Evolutionary conservation across 1,140 invertebrate genomes (phyloP).

Genomic region (Lepidurus arcticus): DNA sequence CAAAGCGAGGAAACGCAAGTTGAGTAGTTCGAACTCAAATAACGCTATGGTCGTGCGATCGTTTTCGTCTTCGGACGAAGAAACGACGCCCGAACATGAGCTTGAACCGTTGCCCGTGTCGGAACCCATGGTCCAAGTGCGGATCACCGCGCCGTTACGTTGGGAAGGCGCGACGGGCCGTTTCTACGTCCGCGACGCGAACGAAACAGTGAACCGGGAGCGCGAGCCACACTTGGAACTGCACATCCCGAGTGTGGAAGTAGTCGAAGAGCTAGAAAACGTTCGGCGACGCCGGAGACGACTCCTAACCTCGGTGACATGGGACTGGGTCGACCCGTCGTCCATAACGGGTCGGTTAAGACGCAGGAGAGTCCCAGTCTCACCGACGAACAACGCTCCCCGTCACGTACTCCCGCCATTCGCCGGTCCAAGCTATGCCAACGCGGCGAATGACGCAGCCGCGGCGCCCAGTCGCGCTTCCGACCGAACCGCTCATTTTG

Average conservation of each 20-base stretch:
- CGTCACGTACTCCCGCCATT: background rate
- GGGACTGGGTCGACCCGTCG: background rate
- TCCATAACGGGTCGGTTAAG: background rate
- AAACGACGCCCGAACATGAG: background rate
- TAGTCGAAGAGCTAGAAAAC: conserved; percentile 30
- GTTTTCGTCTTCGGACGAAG: conserved; percentile 16
- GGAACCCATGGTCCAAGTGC: conserved; percentile 30
- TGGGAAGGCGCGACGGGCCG: conserved; percentile 30
- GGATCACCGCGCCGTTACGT: conserved; percentile 32
- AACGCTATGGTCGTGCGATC: background rate
- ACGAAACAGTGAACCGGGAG: conserved; percentile 19
- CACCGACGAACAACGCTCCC: background rate
- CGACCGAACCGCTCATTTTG: conserved; percentile 32
- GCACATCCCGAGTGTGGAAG: conserved; percentile 34
- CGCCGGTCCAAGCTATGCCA: conserved; percentile 11
- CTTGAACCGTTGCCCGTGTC: background rate
- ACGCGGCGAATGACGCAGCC: background rate
- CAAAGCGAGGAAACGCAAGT: background rate
- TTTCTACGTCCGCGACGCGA: background rate
- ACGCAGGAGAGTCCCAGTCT: background rate
- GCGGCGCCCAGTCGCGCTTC: background rate
- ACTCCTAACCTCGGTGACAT: background rate
- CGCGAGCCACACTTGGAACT: conserved; percentile 34
- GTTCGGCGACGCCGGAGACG: conserved; percentile 29
- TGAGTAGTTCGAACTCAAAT: background rate